Evolutionary conservation across 2,797 vertebrate species (phyloP).

Genomic region (Thalassophryne amazonica): DNA sequence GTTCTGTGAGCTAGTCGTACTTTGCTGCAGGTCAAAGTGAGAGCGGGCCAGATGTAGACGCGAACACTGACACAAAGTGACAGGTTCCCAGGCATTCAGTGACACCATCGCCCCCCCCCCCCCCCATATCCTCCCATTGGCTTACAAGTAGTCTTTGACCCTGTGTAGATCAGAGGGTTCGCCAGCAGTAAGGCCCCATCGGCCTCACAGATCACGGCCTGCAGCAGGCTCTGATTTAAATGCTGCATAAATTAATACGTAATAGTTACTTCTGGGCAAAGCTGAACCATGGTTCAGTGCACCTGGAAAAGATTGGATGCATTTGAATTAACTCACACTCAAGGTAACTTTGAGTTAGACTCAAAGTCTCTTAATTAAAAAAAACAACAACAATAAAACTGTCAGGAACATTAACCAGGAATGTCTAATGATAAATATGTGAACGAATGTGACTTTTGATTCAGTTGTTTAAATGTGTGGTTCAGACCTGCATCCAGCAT

Average conservation of each 20-base stretch:
- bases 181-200: constrained; percentile 44
- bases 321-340: constrained; percentile 41
- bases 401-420: no score
- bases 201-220: constrained; percentile 44
- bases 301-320: constrained; percentile 57
- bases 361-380: no score
- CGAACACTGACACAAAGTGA: constrained; percentile 77
- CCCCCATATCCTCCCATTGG: constrained; percentile 47
- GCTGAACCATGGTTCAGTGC: constrained; percentile 32
- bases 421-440: no score
- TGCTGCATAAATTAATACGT: constrained; percentile 64
- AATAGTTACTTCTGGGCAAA: constrained; percentile 47
- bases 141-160: constrained; percentile 66
- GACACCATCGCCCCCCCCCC: constrained; percentile 58
- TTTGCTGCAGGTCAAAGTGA: constrained; percentile 67
- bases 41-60: constrained; percentile 63
- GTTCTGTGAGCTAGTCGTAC: constrained; percentile 60
- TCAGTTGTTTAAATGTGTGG: no score
- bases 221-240: constrained; percentile 50
- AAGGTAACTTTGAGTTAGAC: constrained; percentile 24
- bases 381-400: no score
- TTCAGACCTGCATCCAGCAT: no score
- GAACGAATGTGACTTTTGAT: no score
- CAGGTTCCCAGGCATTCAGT: constrained; percentile 78
- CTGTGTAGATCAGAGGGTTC: constrained; percentile 55